A percentile compares a stretch with the other conserved stretches of the same genome.
phyloP scores from a whole-genome alignment of 2,113 vertebrate genomes.

The Antidorcas marsupialis region DNA sequence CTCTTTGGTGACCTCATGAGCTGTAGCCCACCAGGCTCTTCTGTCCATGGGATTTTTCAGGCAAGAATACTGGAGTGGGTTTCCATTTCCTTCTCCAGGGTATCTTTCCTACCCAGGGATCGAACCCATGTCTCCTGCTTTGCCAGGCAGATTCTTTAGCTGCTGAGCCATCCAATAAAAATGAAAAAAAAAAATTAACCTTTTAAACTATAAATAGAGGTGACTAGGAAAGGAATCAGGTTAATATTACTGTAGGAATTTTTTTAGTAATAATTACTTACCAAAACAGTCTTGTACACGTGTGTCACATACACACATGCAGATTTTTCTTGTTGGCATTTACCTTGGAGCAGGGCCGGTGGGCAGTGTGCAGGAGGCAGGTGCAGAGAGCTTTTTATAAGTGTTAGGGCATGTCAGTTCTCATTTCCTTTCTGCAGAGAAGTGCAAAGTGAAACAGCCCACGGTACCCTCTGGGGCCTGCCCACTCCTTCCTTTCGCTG shows the following conservation, averaged over 20 bases:
- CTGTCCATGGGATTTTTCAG: background rate
- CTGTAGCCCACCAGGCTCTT: background rate
- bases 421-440: constrained; percentile 10
- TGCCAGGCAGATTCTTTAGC: background rate
- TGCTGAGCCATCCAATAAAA: background rate
- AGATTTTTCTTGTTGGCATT: background rate
- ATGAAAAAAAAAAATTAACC: background rate
- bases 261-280: background rate
- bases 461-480: background rate
- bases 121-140: background rate
- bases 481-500: background rate
- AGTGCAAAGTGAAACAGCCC: background rate
- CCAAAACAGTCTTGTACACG: fast-evolving
- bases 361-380: background rate
- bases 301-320: fast-evolving
- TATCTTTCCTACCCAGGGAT: background rate
- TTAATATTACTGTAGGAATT: no score
- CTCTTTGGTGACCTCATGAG: background rate
- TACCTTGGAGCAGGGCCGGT: background rate
- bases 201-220: background rate
- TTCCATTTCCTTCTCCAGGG: background rate
- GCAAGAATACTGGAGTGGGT: background rate
- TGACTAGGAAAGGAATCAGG: background rate
- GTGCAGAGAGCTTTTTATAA: background rate
- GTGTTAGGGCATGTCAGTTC: background rate